Evolutionary conservation across 2,888 invertebrate species (phyloP).

Genomic region (Lottia scabra): DNA sequence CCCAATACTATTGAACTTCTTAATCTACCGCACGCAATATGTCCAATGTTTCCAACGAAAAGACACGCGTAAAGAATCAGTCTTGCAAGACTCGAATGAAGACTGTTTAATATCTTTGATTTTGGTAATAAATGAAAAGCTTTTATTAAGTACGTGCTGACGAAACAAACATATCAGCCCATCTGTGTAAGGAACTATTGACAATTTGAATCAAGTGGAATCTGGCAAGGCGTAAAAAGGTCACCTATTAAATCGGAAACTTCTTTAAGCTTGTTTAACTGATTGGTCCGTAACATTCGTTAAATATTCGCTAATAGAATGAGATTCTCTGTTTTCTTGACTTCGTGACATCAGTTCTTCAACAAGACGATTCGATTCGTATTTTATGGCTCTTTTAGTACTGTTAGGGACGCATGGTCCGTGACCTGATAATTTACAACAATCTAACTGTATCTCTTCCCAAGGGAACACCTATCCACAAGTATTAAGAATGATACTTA

Average conservation of each 20-base stretch:
- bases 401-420: too few relatives aligned
- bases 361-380: too few relatives aligned
- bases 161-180: neutral
- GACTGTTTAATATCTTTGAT: constrained; percentile 4
- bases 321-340: constrained; percentile 1
- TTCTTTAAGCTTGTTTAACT: neutral
- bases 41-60: constrained; percentile 1
- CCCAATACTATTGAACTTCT: neutral
- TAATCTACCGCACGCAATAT: constrained; percentile 7
- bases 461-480: too few relatives aligned
- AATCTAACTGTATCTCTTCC: too few relatives aligned
- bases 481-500: too few relatives aligned
- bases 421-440: too few relatives aligned
- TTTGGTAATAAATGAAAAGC: constrained; percentile 4
- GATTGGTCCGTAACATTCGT: neutral
- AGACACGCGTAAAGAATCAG: constrained; percentile 2
- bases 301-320: neutral
- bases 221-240: constrained; percentile 3
- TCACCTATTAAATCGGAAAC: neutral
- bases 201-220: neutral
- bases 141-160: constrained; percentile 1
- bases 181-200: neutral
- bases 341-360: neutral
- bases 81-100: neutral
- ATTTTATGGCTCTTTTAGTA: too few relatives aligned